phyloP scores from a whole-genome alignment of 2,113 vertebrate genomes.

The Barnardius zonarius region DNA sequence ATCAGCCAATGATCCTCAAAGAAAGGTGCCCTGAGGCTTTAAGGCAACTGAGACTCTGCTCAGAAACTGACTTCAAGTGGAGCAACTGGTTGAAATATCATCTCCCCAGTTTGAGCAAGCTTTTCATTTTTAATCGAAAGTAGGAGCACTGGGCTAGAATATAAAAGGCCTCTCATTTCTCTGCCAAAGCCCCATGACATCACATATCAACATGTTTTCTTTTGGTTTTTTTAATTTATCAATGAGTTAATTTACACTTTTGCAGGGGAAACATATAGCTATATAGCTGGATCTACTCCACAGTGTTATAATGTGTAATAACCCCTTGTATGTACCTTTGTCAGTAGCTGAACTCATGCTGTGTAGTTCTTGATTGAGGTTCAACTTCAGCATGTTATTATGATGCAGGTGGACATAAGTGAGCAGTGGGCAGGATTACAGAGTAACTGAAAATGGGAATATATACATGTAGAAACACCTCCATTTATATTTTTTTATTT shows the following conservation, averaged over 20 bases:
- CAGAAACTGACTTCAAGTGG: slow-evolving; percentile 17
- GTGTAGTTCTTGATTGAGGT: background rate
- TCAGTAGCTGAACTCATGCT: background rate
- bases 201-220: background rate
- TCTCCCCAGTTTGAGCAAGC: background rate
- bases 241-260: slow-evolving; percentile 30
- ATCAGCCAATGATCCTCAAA: slow-evolving; percentile 57
- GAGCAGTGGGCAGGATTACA: background rate
- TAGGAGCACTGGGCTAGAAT: background rate
- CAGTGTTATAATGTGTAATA: background rate
- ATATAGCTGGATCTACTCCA: background rate
- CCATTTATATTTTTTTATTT: background rate
- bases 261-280: background rate
- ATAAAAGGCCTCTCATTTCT: background rate
- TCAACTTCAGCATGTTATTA: background rate
- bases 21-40: slow-evolving; percentile 41
- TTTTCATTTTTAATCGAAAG: slow-evolving; percentile 62
- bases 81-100: slow-evolving; percentile 49
- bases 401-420: background rate
- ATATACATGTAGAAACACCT: background rate
- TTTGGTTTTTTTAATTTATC: background rate
- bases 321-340: background rate
- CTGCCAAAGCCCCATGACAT: background rate
- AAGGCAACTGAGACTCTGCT: slow-evolving; percentile 36
- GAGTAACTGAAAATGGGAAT: background rate